These are phyloP conservation scores for Octodon degus DNA, from an alignment of 2,113 vertebrate genomes.

Conservation along the genomic window DNA sequence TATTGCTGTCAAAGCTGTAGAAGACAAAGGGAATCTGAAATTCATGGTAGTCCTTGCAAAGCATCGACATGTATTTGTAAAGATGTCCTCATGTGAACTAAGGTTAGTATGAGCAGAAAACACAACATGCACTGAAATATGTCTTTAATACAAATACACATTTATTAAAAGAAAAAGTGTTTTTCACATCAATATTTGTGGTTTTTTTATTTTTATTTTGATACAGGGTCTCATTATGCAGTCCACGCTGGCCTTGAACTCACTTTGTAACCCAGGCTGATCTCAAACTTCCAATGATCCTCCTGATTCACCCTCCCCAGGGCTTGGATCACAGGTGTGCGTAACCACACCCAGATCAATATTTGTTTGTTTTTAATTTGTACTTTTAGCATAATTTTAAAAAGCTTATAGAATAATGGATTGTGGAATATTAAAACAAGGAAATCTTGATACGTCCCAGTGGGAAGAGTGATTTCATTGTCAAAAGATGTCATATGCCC, in stretches of 20 bases:
- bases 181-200: background rate
- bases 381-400: background rate
- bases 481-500: background rate
- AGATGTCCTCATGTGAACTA: background rate
- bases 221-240: no score
- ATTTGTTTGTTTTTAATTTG: background rate
- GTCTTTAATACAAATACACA: background rate
- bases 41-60: background rate
- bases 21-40: background rate
- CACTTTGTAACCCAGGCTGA: no score
- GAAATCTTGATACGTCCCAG: background rate
- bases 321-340: no score
- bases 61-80: background rate
- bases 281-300: no score
- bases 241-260: no score
- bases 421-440: conserved; percentile 1
- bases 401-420: background rate
- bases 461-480: background rate
- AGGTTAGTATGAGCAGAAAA: background rate
- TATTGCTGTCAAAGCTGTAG: background rate
- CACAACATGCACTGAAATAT: background rate
- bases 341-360: no score
- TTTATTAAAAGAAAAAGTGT: background rate
- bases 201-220: no score
- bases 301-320: no score